phyloP scores from a whole-genome alignment of 2,888 invertebrate species.

The Macaria notata region DNA sequence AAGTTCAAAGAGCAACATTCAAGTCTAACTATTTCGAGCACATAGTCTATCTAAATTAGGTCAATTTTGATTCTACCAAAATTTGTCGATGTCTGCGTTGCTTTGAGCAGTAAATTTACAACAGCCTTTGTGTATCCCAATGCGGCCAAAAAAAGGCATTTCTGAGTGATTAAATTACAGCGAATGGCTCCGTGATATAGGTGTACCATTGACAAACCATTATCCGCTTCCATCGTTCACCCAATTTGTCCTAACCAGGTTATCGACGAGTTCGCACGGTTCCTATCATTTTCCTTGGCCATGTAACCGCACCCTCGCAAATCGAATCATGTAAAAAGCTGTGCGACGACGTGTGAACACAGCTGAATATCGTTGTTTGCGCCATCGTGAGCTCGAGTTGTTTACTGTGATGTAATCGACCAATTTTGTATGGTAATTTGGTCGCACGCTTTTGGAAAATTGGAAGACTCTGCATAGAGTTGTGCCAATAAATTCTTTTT shows the following conservation, averaged over 20 bases:
- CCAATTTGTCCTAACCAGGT: constrained; percentile 13
- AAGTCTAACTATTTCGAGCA: not conserved
- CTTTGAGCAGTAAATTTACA: constrained; percentile 5
- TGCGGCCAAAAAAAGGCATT: constrained; percentile 6
- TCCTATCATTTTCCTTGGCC: constrained; percentile 15
- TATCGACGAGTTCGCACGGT: constrained; percentile 12
- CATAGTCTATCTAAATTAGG: not conserved
- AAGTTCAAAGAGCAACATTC: not conserved
- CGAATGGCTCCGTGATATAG: constrained; percentile 8
- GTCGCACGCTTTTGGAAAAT: constrained; percentile 10
- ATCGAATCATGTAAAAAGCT: constrained; percentile 22
- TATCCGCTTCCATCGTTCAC: constrained; percentile 9
- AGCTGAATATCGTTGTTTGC: constrained; percentile 7
- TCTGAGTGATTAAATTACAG: constrained; percentile 9
- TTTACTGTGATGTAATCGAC: constrained; percentile 21
- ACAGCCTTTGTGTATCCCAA: constrained; percentile 6
- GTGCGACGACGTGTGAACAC: constrained; percentile 14
- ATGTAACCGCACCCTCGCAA: constrained; percentile 12
- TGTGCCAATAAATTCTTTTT: no score
- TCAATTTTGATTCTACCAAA: not conserved
- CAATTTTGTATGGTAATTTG: constrained; percentile 20
- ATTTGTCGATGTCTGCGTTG: not conserved
- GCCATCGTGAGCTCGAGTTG: constrained; percentile 13
- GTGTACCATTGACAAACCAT: constrained; percentile 17
- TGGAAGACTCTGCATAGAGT: constrained; percentile 4